phyloP scores from a whole-genome alignment of 2,797 vertebrate species.

The Rhinogobio ventralis region DNA sequence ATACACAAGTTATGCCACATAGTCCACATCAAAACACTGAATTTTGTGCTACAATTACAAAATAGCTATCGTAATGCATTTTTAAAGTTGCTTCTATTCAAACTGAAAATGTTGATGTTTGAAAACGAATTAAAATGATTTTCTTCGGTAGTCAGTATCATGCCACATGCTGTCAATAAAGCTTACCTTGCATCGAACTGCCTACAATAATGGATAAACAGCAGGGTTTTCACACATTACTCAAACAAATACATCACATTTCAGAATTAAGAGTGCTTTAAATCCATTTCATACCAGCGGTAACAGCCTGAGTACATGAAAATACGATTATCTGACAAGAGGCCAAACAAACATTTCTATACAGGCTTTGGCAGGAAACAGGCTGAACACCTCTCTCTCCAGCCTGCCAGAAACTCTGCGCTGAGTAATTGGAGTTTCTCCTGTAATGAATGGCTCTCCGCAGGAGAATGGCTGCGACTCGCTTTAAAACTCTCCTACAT shows the following conservation, averaged over 20 bases:
- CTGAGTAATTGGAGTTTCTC: constrained; percentile 54
- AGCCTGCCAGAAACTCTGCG: constrained; percentile 37
- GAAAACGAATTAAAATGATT: background rate
- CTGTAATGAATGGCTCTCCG: constrained; percentile 57
- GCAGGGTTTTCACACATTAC: constrained; percentile 40
- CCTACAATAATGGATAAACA: constrained; percentile 25
- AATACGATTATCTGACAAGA: constrained; percentile 53
- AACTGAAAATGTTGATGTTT: background rate
- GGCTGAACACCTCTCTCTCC: constrained; percentile 28
- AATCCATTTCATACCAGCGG: constrained; percentile 28
- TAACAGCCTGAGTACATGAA: constrained; percentile 28
- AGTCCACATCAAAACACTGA: background rate
- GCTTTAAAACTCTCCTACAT: constrained; percentile 52
- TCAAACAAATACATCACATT: constrained; percentile 31
- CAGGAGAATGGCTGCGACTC: constrained; percentile 49
- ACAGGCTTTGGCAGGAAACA: constrained; percentile 48
- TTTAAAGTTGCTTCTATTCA: background rate
- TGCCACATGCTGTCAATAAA: background rate
- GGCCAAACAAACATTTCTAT: constrained; percentile 64
- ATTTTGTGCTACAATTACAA: background rate
- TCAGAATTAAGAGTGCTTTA: constrained; percentile 36
- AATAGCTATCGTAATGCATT: background rate
- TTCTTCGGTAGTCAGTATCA: background rate
- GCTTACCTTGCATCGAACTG: background rate
- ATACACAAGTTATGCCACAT: background rate